Base-by-base conservation (phyloP, 2,888 invertebrate genomes). In the Danaus chrysippus region DNA sequence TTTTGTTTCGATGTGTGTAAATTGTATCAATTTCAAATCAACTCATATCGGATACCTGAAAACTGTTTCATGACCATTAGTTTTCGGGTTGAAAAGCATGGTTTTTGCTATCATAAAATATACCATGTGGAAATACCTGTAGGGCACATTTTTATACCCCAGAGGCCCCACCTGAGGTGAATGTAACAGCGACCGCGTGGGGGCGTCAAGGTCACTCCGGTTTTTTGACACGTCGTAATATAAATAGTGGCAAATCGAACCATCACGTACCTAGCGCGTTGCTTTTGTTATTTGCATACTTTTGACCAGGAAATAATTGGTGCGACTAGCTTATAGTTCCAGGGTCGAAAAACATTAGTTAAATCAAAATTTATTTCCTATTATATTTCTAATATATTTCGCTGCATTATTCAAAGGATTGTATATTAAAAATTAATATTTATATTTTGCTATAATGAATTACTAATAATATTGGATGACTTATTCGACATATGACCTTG, bases 81-180 rank as follows among this genome's bases (percentile, higher is more conserved):
- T 61, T 65, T 59, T 55, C 58, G 58, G 44, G 59, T 54, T 65
- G 60, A 67, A 62, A 67, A 59, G 54, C 56, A 49, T 54, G 61
- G 42, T 58, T 63, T 54, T 56, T 54, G 65, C 61, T 60, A 56
- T 54, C 49, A 65, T 62, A 65, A 63, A 59, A 56, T 58, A 57
- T 58, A 69, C 69, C 70, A 67, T 68, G 66, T 60, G 63, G 54
- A 61, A 69, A 69, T 67, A 69, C 64, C 58, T 67, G 64, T 67
- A 71, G 68, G 70, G 71, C 68, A 68, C 54, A 69, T 65, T 71
- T 69, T 68, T 62, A 71, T 73, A 75, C 83, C 84, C 80, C 78
- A 73, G 81, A 83, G 87, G 87, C 87, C 88, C 81, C 86, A 84
- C 83, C 85, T 83, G 87, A 90, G 90, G 90, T 90, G 89, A 90